phyloP scores from a whole-genome alignment of 1,140 invertebrate species.

The Aphidius gifuensis region DNA sequence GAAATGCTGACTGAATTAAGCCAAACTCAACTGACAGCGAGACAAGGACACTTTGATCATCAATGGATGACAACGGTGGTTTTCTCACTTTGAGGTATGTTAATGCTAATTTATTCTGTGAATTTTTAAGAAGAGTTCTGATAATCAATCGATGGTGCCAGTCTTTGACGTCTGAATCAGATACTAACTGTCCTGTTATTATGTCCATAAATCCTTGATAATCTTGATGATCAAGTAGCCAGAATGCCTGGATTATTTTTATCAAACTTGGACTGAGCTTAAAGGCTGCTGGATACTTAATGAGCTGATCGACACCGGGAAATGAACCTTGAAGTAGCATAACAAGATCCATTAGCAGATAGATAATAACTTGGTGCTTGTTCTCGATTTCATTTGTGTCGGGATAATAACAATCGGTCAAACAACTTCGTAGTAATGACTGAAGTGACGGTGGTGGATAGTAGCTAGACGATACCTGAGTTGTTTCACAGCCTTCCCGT shows the following conservation, averaged over 20 bases:
- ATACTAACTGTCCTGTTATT: constrained; percentile 45
- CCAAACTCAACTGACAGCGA: constrained; percentile 60
- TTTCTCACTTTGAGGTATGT: constrained; percentile 56
- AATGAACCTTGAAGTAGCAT: constrained; percentile 59
- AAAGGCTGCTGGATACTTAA: constrained; percentile 75
- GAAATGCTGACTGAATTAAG: constrained; percentile 59
- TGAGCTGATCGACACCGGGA: constrained; percentile 61
- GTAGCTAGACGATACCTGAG: constrained; percentile 40
- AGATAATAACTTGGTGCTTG: constrained; percentile 78
- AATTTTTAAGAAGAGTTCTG: constrained; percentile 57
- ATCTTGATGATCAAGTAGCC: constrained; percentile 80
- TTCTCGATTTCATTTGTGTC: constrained; percentile 54
- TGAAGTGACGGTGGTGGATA: constrained; percentile 83
- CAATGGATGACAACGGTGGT: constrained; percentile 53
- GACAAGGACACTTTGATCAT: constrained; percentile 53
- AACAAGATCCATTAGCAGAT: constrained; percentile 76
- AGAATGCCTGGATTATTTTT: constrained; percentile 78
- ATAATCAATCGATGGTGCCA: constrained; percentile 62
- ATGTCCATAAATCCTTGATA: constrained; percentile 55
- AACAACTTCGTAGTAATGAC: constrained; percentile 69
- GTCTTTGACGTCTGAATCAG: constrained; percentile 52
- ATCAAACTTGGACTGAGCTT: constrained; percentile 66
- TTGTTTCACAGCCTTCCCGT: constrained; percentile 60
- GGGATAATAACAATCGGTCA: constrained; percentile 57
- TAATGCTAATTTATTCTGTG: constrained; percentile 56